Base-by-base conservation (phyloP, 2,797 vertebrate genomes). In the Sciurus carolinensis region DNA sequence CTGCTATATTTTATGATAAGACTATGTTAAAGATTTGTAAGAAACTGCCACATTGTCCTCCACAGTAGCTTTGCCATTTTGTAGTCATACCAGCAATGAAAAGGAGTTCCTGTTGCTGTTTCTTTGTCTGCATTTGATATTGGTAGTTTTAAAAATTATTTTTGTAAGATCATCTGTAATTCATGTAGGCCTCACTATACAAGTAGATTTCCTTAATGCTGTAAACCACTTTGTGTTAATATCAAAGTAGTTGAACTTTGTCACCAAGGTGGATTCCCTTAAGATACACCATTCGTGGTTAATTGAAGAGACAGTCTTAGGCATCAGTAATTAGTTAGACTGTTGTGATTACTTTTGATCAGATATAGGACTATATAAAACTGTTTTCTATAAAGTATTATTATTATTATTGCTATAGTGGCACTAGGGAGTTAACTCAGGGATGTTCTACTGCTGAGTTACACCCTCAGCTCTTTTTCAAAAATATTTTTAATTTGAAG, bases 301-400 rank as follows among this genome's bases (percentile, higher is more conserved):
- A 87, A 82, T 83, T 7, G 36, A 95, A 54, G 10, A 87, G 28
- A 62, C 7, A 69, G 36, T 39, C 54, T 87, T 87, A 84, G 92
- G 24, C 17, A 71, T 36, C 18, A 75, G 76, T 7, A 42, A 24
- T 36, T 82, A 87, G 22, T 64, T 86, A 83, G 36, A 83, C 59
- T 15, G 8, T 62, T 71, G 36, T 42, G 6, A 80, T 84, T 95
- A 81, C 57, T 59, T 95, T 76, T 47, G 39, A 36, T 86, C 33
- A 93, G 30, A 67, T 54, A 88, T 66, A 91, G 39, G 81, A 81
- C 39, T 84, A 64, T 18, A 81, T 67, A 77, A 64, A 80, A 80
- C 24, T 50, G 6, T 87, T 91, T 92, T 79, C 66, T 64, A 62
- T 33, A 12, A 72, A 72, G 10, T 81, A 30, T 85, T 71, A 24